phyloP scores from a whole-genome alignment of 2,113 vertebrate species.

The Ictalurus punctatus region DNA sequence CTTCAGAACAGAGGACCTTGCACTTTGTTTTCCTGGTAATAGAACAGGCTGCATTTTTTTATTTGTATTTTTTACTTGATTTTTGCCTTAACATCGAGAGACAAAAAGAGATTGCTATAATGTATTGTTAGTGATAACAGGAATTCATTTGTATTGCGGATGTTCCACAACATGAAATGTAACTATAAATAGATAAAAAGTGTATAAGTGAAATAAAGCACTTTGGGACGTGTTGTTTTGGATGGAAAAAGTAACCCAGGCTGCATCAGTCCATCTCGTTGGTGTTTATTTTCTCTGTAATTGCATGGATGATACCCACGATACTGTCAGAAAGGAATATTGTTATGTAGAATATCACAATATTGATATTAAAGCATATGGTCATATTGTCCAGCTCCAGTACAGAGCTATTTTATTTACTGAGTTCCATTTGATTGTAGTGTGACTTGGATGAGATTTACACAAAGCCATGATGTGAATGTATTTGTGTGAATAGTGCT shows the following conservation, averaged over 20 bases:
- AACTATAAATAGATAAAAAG: not conserved
- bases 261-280: not conserved
- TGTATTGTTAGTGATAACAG: not conserved
- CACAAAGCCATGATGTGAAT: not conserved
- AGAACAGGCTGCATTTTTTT: not conserved
- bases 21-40: not conserved
- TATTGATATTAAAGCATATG: not conserved
- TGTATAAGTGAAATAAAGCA: not conserved
- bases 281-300: not conserved
- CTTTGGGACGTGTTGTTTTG: not conserved
- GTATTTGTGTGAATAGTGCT: conserved; percentile 3
- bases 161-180: not conserved
- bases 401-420: not conserved
- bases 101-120: not conserved
- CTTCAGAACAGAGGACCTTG: not conserved
- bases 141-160: not conserved
- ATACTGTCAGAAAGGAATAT: not conserved
- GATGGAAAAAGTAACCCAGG: not conserved
- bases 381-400: not conserved
- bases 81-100: not conserved
- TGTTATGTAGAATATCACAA: not conserved
- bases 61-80: no score
- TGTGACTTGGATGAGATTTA: not conserved
- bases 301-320: not conserved
- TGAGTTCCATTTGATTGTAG: not conserved